Evolutionary conservation across 2,797 vertebrate genomes (phyloP), one percentile per base, ranked within the genome.

Genomic region (Cyprinella venusta): DNA sequence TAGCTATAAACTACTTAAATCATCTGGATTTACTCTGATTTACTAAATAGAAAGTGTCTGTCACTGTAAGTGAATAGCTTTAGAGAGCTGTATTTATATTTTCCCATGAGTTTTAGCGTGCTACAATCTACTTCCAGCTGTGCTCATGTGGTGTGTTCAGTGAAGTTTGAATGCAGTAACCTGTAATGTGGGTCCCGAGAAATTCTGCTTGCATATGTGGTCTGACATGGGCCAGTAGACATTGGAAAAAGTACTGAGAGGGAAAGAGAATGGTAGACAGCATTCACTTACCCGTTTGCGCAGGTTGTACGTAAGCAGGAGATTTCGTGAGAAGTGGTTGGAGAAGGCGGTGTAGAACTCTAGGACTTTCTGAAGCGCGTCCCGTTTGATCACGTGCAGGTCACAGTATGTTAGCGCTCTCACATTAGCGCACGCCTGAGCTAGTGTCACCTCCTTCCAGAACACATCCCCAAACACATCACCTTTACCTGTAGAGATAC

Each of bases 381-480:
- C 98, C 5, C 97, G 95, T 88, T 99, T 99, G 80, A 99, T 99
- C 88, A 99, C 96, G 19, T 99, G 98, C 79, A 99, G 96, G 92
- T 99, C 98, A 63, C 98, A 99, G 93, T 99, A 99, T 78, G 98
- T 99, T 93, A 99, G 90, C 50, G 98, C 98, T 85, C 98, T 95
- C 5, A 99, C 98, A 2, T 99, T 99, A 70, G 97, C 98, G 48
- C 98, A 99, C 54, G 98, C 97, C 86, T 98, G 98, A 83, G 98
- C 97, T 0, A 99, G 94, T 1, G 96, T 98, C 69, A 96, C 96
- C 89, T 99, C 98, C 87, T 99, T 99, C 98, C 98, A 99, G 93
- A 99, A 99, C 80, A 99, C 97, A 59, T 99, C 98, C 50, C 98
- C 98, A 89, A 99, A 99, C 65, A 99, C 98, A 0, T 99, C 98